Conservation (phyloP, 2,113 vertebrate genomes). For the Bombycilla garrulus region DNA sequence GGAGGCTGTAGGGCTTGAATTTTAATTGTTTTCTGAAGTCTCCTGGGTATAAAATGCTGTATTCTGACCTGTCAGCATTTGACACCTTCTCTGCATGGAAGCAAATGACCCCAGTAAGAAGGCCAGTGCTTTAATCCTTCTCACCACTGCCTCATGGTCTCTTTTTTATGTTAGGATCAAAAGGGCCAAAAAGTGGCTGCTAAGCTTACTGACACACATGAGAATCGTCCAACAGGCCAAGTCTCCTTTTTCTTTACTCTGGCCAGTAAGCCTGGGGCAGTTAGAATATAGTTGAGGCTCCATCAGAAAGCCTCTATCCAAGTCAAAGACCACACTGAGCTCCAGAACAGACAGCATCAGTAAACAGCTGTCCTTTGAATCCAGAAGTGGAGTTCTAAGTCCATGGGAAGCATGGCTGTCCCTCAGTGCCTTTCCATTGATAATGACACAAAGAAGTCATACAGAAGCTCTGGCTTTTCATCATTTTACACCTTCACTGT, state of each 20-base stretch:
- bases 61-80: background rate
- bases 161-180: background rate
- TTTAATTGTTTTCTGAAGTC: slow-evolving; percentile 8
- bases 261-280: background rate
- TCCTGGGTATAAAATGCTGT: background rate
- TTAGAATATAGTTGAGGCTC: background rate
- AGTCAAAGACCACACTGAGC: background rate
- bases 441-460: background rate
- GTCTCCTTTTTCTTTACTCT: background rate
- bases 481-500: background rate
- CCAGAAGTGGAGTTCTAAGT: background rate
- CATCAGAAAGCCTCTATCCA: background rate
- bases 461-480: background rate
- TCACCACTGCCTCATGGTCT: background rate
- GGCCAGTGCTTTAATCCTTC: background rate
- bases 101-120: background rate
- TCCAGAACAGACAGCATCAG: background rate
- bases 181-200: background rate
- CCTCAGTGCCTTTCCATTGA: background rate
- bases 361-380: background rate
- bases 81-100: background rate
- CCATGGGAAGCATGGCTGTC: background rate
- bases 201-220: background rate
- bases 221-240: background rate
- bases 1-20: background rate